Base-by-base conservation (phyloP, 2,888 invertebrate genomes). In the Rhyacophila evoluta region DNA sequence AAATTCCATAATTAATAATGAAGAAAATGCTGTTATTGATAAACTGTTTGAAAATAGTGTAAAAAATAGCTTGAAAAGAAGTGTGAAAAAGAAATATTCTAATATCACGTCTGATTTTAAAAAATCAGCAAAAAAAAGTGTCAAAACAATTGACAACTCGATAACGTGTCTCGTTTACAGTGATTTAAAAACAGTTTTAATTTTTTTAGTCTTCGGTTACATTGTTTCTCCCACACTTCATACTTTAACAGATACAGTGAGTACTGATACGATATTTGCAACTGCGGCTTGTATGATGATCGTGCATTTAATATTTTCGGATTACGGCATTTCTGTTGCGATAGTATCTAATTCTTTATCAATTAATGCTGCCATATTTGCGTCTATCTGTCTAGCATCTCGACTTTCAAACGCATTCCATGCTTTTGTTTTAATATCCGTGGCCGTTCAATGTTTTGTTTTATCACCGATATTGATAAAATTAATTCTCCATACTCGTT, bases 241-340 rank as follows among this genome's bases (percentile, higher is more conserved):
- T 86, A 98, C 98, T 0, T 89, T 99, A 72, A 99, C 99, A 0
- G 97, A 97, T 85, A 97, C 98, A 0, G 96, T 99, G 1, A 98
- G 98, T 85, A 98, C 98, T 0, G 98, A 99, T 85, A 98, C 99
- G 0, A 98, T 99, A 85, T 98, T 97, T 85, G 96, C 97, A 0
- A 96, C 95, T 92, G 93, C 98, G 0, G 93, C 95, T 19, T 90
- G 96, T 11, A 96, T 98, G 93, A 93, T 98, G 89, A 85, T 95
- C 0, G 87, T 95, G 0, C 98, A 99, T 89, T 89, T 99, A 80
- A 91, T 96, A 83, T 98, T 98, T 85, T 97, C 95, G 85, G 97
- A 99, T 86, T 99, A 99, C 85, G 97, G 96, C 3, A 92, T 96
- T 0, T 92, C 93, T 10, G 95, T 95, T 1, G 95, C 97, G 0